phyloP scores from a whole-genome alignment of 2,797 vertebrate species.

The Decapterus maruadsi region DNA sequence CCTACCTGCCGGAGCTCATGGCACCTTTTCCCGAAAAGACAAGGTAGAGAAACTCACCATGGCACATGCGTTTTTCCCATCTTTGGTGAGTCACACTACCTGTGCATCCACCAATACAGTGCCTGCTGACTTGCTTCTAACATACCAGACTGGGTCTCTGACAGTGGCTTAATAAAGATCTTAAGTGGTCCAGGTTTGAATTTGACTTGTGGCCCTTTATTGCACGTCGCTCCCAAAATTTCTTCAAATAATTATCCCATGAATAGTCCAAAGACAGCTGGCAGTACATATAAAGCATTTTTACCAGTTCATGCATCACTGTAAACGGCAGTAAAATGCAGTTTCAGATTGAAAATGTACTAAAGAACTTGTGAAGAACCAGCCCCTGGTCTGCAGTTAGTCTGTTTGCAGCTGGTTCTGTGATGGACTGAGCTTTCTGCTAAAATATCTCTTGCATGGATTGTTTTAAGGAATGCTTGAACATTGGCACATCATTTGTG shows the following conservation, averaged over 20 bases:
- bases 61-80: conserved; percentile 87
- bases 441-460: conserved; percentile 14
- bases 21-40: conserved; percentile 93
- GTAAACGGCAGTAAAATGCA: not conserved
- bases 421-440: not conserved
- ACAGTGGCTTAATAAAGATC: not conserved
- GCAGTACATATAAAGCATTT: not conserved
- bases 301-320: not conserved
- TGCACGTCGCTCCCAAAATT: too few relatives aligned
- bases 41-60: conserved; percentile 94
- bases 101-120: not conserved
- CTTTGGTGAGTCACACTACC: conserved; percentile 84
- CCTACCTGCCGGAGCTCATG: conserved; percentile 88
- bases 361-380: not conserved
- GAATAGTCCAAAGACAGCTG: not conserved
- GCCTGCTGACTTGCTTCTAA: not conserved
- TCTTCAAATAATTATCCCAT: not conserved
- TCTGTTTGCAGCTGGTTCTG: conserved; percentile 10
- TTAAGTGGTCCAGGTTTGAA: too few relatives aligned
- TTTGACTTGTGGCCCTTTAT: too few relatives aligned
- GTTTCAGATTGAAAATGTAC: not conserved
- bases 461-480: conserved; percentile 10
- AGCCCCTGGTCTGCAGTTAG: conserved; percentile 14
- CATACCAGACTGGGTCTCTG: not conserved
- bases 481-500: not conserved